Conservation (phyloP, 2,113 vertebrate species). For the Poicephalus meyeri region DNA sequence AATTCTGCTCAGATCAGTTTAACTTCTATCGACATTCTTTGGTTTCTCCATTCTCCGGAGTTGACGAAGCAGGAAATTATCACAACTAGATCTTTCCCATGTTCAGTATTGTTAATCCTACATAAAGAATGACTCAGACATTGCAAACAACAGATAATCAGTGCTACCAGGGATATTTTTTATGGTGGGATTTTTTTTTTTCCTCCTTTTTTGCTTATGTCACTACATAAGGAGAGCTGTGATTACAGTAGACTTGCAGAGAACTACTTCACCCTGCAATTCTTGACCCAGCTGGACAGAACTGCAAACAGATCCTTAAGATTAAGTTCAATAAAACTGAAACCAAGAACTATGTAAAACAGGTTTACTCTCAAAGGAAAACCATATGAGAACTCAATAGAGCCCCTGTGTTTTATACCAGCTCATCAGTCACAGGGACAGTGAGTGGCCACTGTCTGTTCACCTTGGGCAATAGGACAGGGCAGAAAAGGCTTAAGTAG, state of each 20-base stretch:
- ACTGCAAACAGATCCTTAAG: not conserved
- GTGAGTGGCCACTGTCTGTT: not conserved
- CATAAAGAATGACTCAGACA: not conserved
- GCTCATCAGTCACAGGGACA: not conserved
- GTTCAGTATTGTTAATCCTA: not conserved
- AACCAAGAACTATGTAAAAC: not conserved
- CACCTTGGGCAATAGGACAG: not conserved
- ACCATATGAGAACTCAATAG: not conserved
- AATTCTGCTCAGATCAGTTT: not conserved
- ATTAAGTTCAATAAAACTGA: not conserved
- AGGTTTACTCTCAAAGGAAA: not conserved
- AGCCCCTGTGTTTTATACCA: not conserved
- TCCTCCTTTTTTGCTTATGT: not conserved
- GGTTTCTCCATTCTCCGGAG: not conserved
- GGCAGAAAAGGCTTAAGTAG: not conserved
- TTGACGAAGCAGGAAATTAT: not conserved
- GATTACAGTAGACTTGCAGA: not conserved
- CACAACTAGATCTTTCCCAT: not conserved
- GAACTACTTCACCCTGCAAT: not conserved
- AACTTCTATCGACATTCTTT: not conserved
- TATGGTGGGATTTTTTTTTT: not conserved
- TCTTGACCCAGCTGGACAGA: not conserved
- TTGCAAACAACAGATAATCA: not conserved
- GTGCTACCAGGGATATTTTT: not conserved
- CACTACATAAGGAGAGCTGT: not conserved